A percentile compares a stretch with the other conserved stretches of the same genome.
Evolutionary conservation across 2,888 invertebrate species (phyloP).

Genomic region (Cerceris ruficornis): DNA sequence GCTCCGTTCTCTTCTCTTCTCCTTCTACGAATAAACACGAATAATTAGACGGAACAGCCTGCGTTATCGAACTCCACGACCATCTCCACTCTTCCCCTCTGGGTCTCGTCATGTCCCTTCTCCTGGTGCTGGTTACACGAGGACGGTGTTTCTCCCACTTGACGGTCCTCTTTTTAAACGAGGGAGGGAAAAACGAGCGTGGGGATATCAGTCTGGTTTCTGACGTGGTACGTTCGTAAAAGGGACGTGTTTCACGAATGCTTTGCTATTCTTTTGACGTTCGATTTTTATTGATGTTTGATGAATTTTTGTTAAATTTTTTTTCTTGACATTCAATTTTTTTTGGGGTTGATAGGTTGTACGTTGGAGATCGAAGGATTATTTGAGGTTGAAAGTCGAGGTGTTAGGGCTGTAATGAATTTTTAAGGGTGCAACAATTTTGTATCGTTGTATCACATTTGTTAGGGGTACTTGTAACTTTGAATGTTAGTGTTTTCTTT

Average conservation of each 20-base stretch:
- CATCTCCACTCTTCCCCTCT: constrained; percentile 20
- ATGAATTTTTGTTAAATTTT: no score
- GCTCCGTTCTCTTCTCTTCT: constrained; percentile 63
- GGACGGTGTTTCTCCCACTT: constrained; percentile 23
- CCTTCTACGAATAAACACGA: constrained; percentile 76
- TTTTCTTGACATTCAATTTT: no score
- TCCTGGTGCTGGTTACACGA: constrained; percentile 16
- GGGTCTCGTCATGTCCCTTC: constrained; percentile 5
- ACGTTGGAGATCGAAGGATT: no score
- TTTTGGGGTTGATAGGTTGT: no score
- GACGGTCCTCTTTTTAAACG: background rate
- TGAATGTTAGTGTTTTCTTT: no score
- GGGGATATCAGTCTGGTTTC: constrained; percentile 24
- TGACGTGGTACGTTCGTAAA: constrained; percentile 15
- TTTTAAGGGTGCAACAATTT: no score
- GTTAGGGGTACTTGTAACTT: no score
- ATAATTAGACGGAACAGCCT: constrained; percentile 73
- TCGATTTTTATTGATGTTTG: no score
- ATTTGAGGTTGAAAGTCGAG: no score
- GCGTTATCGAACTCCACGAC: constrained; percentile 67
- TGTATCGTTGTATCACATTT: no score
- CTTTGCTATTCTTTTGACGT: background rate
- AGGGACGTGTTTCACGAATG: background rate
- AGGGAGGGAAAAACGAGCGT: constrained; percentile 7
- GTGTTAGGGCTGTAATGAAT: no score